Conservation (phyloP, 2,113 vertebrate genomes). For the Pachyramphus minor region DNA sequence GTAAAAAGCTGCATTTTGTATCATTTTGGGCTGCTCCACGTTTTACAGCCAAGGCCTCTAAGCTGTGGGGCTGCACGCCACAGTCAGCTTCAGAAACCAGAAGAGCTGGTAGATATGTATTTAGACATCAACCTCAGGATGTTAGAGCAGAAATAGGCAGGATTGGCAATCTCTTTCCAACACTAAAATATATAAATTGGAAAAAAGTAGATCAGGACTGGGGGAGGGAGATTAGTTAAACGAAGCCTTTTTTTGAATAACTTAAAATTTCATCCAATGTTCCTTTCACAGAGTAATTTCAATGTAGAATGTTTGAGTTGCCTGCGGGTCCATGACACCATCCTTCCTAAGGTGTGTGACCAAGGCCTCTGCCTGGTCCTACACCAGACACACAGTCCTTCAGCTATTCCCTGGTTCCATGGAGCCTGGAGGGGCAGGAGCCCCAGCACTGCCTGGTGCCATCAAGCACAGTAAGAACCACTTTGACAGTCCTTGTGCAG, state of each 20-base stretch:
- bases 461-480: not conserved
- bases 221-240: not conserved
- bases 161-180: not conserved
- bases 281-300: not conserved
- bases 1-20: slow-evolving; percentile 45
- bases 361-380: not conserved
- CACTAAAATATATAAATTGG: not conserved
- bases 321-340: fast-evolving
- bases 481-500: not conserved
- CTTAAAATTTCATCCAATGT: not conserved
- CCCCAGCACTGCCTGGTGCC: not conserved
- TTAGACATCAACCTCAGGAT: not conserved
- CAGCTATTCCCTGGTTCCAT: not conserved
- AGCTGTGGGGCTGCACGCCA: not conserved
- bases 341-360: fast-evolving
- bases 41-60: slow-evolving; percentile 20
- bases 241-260: not conserved
- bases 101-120: not conserved
- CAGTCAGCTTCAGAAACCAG: not conserved
- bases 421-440: not conserved
- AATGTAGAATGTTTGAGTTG: not conserved
- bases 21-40: slow-evolving; percentile 13
- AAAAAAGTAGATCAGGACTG: fast-evolving
- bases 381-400: not conserved
- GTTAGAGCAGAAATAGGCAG: not conserved